phyloP scores from a whole-genome alignment of 2,888 invertebrate genomes.

The Eulithis testata region DNA sequence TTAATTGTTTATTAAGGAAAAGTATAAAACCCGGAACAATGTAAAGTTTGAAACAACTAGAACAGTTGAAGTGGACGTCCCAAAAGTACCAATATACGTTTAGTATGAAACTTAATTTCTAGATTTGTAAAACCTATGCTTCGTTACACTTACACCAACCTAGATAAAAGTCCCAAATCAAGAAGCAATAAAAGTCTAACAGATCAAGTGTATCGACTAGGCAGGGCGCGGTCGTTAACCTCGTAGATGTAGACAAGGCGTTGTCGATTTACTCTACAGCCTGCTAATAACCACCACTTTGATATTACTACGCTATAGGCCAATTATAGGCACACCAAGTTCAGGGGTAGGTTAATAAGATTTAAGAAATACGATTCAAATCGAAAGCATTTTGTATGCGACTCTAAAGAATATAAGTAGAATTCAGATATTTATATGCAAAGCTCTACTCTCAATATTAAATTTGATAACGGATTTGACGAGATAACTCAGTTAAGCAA shows the following conservation, averaged over 20 bases:
- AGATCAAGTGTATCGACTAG: slow-evolving; percentile 68
- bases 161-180: slow-evolving; percentile 55
- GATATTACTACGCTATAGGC: slow-evolving; percentile 30
- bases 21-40: no score
- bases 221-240: slow-evolving; percentile 68
- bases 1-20: no score
- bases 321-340: not conserved
- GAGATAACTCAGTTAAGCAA: no score
- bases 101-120: not conserved
- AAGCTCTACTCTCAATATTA: no score
- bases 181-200: slow-evolving; percentile 62
- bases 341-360: slow-evolving; percentile 5
- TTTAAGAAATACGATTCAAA: not conserved
- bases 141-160: slow-evolving; percentile 47
- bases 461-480: no score
- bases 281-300: slow-evolving; percentile 55
- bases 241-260: slow-evolving; percentile 71
- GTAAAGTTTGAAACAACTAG: no score
- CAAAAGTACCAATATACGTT: no score
- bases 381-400: no score
- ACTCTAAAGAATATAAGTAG: no score
- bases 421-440: no score
- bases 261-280: slow-evolving; percentile 71
- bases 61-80: no score
- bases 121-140: slow-evolving; percentile 30